Conservation (phyloP, 2,888 invertebrate genomes). For the Sericinus montela region DNA sequence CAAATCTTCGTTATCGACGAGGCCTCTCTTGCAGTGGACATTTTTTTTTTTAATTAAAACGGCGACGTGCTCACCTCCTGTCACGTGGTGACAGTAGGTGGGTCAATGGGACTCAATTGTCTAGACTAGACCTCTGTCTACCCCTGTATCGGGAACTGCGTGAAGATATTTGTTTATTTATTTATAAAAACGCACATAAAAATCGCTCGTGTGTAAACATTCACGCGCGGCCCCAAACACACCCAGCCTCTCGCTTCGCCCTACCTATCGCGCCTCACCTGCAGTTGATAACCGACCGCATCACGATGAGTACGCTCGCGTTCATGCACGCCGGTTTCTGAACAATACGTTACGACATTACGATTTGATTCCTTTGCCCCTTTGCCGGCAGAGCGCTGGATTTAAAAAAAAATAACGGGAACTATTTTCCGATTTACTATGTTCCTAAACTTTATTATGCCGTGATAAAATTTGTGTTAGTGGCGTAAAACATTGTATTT, state of each 20-base stretch:
- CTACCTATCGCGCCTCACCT: constrained; percentile 32
- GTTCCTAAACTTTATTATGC: constrained; percentile 13
- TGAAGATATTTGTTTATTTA: too few species aligned
- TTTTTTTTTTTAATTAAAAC: too few species aligned
- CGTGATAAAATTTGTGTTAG: constrained; percentile 15
- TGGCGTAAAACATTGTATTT: constrained; percentile 9
- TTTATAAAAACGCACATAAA: background rate
- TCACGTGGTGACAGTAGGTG: too few species aligned
- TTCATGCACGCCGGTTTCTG: constrained; percentile 17
- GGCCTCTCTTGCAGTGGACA: too few species aligned
- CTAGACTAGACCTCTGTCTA: too few species aligned
- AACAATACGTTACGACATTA: constrained; percentile 23
- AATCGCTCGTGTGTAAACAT: constrained; percentile 26
- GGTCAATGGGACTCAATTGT: too few species aligned
- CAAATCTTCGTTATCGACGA: too few species aligned
- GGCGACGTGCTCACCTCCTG: too few species aligned
- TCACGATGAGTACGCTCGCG: constrained; percentile 44
- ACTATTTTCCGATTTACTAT: background rate
- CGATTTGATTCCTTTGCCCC: constrained; percentile 10
- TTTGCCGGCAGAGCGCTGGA: background rate
- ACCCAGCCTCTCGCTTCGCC: constrained; percentile 51
- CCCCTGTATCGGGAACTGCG: too few species aligned
- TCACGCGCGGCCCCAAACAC: constrained; percentile 39
- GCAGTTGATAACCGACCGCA: constrained; percentile 64
- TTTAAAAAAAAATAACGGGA: background rate